Conservation (phyloP, 30 jellyfish, hydroid and myxozoan genomes). For the Sanderia malayensis region DNA sequence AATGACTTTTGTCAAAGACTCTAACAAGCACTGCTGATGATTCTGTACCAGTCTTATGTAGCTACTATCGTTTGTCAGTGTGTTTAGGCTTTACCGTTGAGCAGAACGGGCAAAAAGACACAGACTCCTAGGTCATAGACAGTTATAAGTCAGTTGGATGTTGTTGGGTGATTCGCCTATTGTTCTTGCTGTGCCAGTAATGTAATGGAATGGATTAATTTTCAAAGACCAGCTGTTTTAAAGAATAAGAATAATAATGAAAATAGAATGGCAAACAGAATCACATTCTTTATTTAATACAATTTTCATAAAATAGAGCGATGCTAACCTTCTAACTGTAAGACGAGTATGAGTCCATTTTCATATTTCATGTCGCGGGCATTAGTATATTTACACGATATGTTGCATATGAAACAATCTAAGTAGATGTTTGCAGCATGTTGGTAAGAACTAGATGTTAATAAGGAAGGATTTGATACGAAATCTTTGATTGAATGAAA, state of each 20-base stretch:
- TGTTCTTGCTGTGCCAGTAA: slow-evolving; percentile 65
- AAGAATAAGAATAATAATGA: slow-evolving; percentile 28
- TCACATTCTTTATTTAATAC: slow-evolving; percentile 20
- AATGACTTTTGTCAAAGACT: no score
- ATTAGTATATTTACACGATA: no score
- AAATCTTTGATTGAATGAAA: slow-evolving; percentile 34
- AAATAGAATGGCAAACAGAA: slow-evolving; percentile 51
- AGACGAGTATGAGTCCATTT: no score
- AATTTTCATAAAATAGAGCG: no score
- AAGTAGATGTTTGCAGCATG: no score
- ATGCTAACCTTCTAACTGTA: no score
- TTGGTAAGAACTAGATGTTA: no score
- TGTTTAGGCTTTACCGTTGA: no score
- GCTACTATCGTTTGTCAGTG: slow-evolving; percentile 10
- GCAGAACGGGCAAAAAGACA: slow-evolving; percentile 67
- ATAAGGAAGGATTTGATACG: slow-evolving; percentile 53
- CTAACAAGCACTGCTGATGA: neutral
- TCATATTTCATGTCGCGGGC: no score
- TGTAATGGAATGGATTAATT: slow-evolving; percentile 59
- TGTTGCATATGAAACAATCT: no score
- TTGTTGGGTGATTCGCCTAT: slow-evolving; percentile 43
- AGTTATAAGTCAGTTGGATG: slow-evolving; percentile 58
- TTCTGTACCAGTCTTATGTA: neutral
- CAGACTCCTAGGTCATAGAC: slow-evolving; percentile 60
- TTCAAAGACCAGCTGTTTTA: slow-evolving; percentile 54